Base-by-base conservation (phyloP, 2,797 vertebrate species). In the Anabas testudineus region DNA sequence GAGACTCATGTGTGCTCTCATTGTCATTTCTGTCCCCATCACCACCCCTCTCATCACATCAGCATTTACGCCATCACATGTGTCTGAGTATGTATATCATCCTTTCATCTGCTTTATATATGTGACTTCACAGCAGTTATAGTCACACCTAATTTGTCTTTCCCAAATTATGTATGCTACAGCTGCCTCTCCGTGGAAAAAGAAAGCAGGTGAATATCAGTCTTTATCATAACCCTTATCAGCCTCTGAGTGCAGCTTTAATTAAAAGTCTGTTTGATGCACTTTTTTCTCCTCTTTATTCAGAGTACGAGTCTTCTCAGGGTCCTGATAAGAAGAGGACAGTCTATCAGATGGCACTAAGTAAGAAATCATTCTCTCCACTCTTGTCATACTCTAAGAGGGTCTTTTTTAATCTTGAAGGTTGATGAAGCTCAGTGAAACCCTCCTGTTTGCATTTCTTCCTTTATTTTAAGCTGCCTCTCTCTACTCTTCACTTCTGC, bases 291-390 rank as follows among this genome's bases (percentile, higher is more conserved):
- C 19, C 54, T 59, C 26, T 37, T 71, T 67, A 80, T 80, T 64
- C 81, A 98, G 97, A 98, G 47, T 96, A 95, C 2, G 96, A 97
- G 72, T 90, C 95, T 3, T 90, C 95, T 37, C 95, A 95, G 81
- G 92, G 92, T 83, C 93, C 96, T 56, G 97, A 98, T 90, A 97
- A 97, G 91, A 97, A 97, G 91, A 93, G 96, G 86, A 98, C 96
- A 2, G 97, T 98, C 78, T 98, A 97, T 92, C 97, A 98, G 90
- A 97, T 98, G 96, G 97, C 97, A 47, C 91, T 98, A 83, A 98
- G 97, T 98, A 95, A 95, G 94, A 86, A 74, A 74, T 58, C 61
- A 46, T 56, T 76, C 51, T 74, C 53, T 39, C 41, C 5, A 4
- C 41, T 72, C 63, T 76, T 80, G 71, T 85, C 43, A 66, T 72